phyloP scores from a whole-genome alignment of 2,888 invertebrate genomes.

The Atrina japonica region DNA sequence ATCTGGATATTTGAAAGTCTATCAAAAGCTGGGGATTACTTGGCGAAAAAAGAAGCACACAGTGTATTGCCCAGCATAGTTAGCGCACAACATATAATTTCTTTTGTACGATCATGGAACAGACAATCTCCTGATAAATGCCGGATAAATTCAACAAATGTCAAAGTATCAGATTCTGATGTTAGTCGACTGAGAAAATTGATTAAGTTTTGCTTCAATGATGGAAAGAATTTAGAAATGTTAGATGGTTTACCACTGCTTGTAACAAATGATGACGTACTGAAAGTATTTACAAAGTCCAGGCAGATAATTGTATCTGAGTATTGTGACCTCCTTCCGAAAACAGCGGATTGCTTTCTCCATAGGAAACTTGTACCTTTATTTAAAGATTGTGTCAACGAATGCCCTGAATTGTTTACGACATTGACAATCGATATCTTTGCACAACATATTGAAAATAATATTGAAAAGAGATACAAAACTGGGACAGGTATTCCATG shows the following conservation, averaged over 20 bases:
- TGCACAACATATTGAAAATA: conserved; percentile 10
- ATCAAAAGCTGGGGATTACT: neutral
- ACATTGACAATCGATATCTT: conserved; percentile 5
- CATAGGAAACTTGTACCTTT: conserved; percentile 8
- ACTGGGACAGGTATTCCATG: neutral
- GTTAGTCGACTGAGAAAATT: neutral
- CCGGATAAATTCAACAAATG: neutral
- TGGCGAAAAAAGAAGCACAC: neutral
- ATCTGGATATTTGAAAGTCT: conserved; percentile 20
- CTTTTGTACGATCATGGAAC: conserved; percentile 9
- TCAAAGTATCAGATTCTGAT: neutral
- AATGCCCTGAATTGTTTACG: neutral
- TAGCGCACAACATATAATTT: neutral
- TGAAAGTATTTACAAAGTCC: conserved; percentile 12
- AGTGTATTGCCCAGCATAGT: neutral
- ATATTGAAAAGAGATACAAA: neutral
- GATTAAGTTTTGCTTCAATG: conserved; percentile 14
- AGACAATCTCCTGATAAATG: conserved; percentile 10
- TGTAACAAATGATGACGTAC: conserved; percentile 3
- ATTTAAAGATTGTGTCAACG: neutral
- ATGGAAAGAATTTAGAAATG: neutral
- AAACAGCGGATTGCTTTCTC: conserved; percentile 18
- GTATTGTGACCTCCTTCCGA: conserved; percentile 23
- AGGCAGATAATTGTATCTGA: conserved; percentile 16
- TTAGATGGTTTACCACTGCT: conserved; percentile 22